phyloP scores from a whole-genome alignment of 2,888 invertebrate genomes.

The Cylindroiulus punctatus region DNA sequence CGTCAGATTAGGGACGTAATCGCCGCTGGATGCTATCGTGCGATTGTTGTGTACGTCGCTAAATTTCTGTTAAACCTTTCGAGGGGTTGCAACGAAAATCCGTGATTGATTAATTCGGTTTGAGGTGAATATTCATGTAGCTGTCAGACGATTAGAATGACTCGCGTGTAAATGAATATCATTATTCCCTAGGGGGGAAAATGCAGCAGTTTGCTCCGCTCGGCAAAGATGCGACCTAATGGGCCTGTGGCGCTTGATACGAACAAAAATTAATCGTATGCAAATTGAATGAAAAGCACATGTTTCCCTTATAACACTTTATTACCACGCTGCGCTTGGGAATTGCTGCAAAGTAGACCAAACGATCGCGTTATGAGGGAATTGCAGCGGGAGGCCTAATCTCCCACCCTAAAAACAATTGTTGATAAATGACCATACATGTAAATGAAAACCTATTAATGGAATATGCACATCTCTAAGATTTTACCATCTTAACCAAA shows the following conservation, averaged over 20 bases:
- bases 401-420: too few species aligned
- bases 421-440: too few species aligned
- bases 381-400: too few species aligned
- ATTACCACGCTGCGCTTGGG: not conserved
- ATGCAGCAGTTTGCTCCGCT: not conserved
- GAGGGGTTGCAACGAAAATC: not conserved
- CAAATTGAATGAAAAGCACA: slow-evolving; percentile 33
- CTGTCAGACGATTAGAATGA: slow-evolving; percentile 42
- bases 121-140: slow-evolving; percentile 38
- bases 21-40: not conserved
- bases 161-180: slow-evolving; percentile 19
- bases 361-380: not conserved
- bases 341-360: not conserved
- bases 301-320: slow-evolving; percentile 27
- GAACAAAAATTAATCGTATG: slow-evolving; percentile 37
- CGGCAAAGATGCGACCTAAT: not conserved
- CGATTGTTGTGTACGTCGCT: not conserved
- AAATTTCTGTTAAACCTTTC: not conserved
- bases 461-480: too few species aligned
- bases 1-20: not conserved
- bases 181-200: slow-evolving; percentile 2
- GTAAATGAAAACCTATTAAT: too few species aligned
- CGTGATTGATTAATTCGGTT: slow-evolving; percentile 27
- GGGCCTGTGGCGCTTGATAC: not conserved
- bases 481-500: too few species aligned